Percentiles rank a stretch among this genome's conserved stretches.
These are phyloP conservation scores for Neopelma chrysocephalum DNA, from an alignment of 2,797 vertebrate genomes.

Conservation along the genomic window DNA sequence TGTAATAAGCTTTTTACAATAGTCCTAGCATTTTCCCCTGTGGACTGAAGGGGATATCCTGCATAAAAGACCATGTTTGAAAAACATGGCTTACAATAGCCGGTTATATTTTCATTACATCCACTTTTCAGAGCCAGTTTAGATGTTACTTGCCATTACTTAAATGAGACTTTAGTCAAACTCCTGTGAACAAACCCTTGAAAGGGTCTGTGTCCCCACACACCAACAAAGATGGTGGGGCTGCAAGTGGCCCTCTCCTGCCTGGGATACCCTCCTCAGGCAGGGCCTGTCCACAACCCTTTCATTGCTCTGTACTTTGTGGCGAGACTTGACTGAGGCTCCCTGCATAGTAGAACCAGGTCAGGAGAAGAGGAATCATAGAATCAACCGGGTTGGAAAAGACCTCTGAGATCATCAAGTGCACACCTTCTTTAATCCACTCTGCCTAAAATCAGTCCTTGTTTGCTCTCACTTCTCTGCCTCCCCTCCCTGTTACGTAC, in stretches of 20 bases:
- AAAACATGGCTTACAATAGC: background rate
- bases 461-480: background rate
- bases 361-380: background rate
- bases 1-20: background rate
- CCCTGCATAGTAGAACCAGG: background rate
- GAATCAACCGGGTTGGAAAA: too few relatives aligned
- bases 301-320: background rate
- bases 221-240: fast-evolving
- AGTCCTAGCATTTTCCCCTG: background rate
- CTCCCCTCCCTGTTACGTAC: background rate
- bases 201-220: background rate
- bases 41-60: slow-evolving; percentile 33
- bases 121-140: background rate
- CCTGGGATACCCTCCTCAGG: background rate
- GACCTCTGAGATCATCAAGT: too few relatives aligned
- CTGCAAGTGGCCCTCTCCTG: background rate
- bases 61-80: background rate
- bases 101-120: background rate
- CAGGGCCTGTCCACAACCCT: background rate
- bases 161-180: background rate
- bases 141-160: background rate
- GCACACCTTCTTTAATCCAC: background rate
- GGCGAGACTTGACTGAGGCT: background rate
- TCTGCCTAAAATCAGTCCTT: background rate
- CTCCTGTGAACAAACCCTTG: background rate